These are phyloP conservation scores for Sebastes flavidus DNA, from an alignment of 2,797 vertebrate species.

Conservation along the genomic window DNA sequence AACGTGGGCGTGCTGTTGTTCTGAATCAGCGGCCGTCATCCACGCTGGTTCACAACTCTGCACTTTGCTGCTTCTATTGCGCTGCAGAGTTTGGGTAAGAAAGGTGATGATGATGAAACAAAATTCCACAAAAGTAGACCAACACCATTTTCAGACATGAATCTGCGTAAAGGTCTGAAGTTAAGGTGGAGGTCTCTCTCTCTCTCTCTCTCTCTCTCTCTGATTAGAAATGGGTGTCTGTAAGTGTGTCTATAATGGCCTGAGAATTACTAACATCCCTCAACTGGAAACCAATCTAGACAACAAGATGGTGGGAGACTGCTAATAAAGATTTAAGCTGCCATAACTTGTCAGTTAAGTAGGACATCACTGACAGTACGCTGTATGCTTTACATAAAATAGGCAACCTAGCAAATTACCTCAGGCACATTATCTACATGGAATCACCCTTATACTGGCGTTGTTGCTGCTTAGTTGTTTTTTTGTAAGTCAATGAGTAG, in stretches of 20 bases:
- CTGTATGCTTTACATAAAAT: neutral
- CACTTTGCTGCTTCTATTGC: no score
- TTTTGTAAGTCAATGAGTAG: neutral
- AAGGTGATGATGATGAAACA: no score
- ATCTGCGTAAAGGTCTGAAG: no score
- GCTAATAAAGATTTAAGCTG: conserved; percentile 52
- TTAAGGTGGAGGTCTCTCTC: no score
- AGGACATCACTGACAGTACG: neutral
- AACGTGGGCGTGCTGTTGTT: no score
- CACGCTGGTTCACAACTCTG: no score
- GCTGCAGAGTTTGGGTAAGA: no score
- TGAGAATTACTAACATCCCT: conserved; percentile 44
- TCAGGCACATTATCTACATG: no score
- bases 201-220: neutral
- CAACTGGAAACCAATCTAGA: conserved; percentile 49
- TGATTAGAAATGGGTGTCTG: neutral
- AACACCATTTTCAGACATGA: no score
- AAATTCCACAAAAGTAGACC: no score
- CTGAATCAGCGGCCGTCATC: no score
- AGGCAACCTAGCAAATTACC: conserved; percentile 19
- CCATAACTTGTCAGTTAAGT: conserved; percentile 46
- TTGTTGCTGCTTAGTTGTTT: neutral
- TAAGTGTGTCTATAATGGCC: conserved; percentile 20
- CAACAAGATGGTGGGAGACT: conserved; percentile 8
- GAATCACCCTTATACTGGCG: neutral